These are phyloP conservation scores for Ploceus nigricollis DNA, from an alignment of 2,113 vertebrate species.

Conservation along the genomic window DNA sequence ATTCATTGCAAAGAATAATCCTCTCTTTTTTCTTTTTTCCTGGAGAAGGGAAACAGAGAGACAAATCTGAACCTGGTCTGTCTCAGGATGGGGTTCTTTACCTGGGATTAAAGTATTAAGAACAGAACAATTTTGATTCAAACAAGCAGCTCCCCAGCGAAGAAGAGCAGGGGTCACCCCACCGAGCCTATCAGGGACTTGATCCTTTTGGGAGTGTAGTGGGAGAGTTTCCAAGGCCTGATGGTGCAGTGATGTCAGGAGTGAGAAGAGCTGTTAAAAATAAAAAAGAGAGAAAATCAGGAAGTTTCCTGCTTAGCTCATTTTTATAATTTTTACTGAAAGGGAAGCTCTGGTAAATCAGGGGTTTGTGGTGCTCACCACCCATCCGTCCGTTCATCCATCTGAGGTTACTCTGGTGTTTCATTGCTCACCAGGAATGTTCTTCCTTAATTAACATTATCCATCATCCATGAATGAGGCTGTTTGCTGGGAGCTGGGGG, in stretches of 20 bases:
- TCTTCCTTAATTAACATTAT: background rate
- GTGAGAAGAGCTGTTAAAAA: background rate
- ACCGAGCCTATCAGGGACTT: accelerated
- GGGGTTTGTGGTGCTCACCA: background rate
- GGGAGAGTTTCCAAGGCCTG: background rate
- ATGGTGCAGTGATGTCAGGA: background rate
- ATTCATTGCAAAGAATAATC: background rate
- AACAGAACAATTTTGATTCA: background rate
- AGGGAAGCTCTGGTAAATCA: background rate
- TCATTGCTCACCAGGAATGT: background rate
- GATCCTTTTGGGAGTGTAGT: background rate
- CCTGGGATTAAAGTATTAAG: background rate
- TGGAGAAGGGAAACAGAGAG: background rate
- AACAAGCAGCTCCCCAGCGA: background rate
- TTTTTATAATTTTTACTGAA: background rate
- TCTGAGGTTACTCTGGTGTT: background rate
- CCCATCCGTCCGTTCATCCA: background rate
- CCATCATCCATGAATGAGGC: background rate
- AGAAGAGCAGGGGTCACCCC: background rate
- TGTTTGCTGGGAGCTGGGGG: background rate
- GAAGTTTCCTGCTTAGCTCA: background rate
- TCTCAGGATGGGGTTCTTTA: background rate
- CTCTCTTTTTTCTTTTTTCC: background rate
- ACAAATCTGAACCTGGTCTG: background rate
- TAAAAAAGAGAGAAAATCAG: background rate